Conservation (phyloP, 1,140 invertebrate genomes). For the Phymastichus coffea region DNA sequence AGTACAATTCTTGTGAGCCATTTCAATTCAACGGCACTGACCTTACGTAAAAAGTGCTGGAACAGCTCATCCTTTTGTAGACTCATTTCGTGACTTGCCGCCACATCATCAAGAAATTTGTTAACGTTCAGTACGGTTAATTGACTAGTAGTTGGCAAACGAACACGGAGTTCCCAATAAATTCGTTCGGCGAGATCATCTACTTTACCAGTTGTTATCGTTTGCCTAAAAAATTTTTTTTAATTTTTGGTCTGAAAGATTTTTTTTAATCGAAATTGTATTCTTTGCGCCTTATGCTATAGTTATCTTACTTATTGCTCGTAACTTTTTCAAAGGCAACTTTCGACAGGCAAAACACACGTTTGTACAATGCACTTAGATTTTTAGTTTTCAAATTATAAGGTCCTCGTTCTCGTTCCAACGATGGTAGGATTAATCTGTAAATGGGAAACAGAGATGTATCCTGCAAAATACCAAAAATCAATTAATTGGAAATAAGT, state of each 20-base stretch:
- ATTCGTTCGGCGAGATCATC: slow-evolving; percentile 75
- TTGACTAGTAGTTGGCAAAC: slow-evolving; percentile 50
- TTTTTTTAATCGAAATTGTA: too few relatives aligned
- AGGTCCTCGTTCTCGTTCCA: slow-evolving; percentile 65
- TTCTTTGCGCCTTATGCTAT: too few relatives aligned
- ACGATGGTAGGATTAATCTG: slow-evolving; percentile 69
- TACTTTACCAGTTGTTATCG: slow-evolving; percentile 44
- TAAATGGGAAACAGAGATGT: slow-evolving; percentile 70
- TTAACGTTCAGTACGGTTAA: slow-evolving; percentile 70
- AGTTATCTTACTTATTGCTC: slow-evolving; percentile 55
- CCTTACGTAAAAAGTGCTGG: slow-evolving; percentile 25
- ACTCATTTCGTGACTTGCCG: slow-evolving; percentile 58
- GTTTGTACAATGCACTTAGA: slow-evolving; percentile 67
- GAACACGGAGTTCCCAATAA: slow-evolving; percentile 67
- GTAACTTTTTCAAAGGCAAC: slow-evolving; percentile 63
- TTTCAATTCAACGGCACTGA: slow-evolving; percentile 71
- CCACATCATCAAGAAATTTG: slow-evolving; percentile 68
- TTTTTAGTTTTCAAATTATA: slow-evolving; percentile 69
- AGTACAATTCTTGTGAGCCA: slow-evolving; percentile 88
- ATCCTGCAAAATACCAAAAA: slow-evolving; percentile 38
- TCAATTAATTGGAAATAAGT: background rate
- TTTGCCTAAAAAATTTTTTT: too few relatives aligned
- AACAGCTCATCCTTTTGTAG: slow-evolving; percentile 46
- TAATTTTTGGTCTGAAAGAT: slow-evolving; percentile 38
- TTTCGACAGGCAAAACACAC: slow-evolving; percentile 67